These are phyloP conservation scores for Sipha maydis DNA, from an alignment of 2,888 invertebrate genomes.

Conservation along the genomic window DNA sequence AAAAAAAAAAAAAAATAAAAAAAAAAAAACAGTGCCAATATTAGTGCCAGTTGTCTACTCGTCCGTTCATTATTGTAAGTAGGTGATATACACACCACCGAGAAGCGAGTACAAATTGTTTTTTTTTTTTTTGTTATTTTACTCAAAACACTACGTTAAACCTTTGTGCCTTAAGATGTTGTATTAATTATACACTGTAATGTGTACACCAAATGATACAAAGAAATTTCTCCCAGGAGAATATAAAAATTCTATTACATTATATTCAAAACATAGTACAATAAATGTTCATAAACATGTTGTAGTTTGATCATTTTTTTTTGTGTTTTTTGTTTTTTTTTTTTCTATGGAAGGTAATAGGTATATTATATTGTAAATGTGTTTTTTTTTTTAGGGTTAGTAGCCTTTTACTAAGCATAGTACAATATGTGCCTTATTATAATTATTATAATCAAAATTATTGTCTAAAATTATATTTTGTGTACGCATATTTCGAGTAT, in stretches of 20 bases:
- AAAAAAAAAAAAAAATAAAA: constrained; percentile 68
- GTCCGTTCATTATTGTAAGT: not conserved
- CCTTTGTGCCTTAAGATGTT: not conserved
- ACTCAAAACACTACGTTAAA: not conserved
- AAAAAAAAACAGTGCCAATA: not conserved
- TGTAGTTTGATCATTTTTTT: no score
- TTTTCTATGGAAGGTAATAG: not conserved
- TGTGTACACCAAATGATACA: no score
- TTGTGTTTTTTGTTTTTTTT: no score
- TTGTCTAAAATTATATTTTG: not conserved
- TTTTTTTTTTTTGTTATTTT: not conserved
- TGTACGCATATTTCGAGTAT: no score
- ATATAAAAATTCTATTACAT: no score
- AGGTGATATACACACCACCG: not conserved
- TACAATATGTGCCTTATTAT: not conserved
- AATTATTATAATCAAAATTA: not conserved
- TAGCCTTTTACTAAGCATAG: not conserved
- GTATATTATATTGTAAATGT: not conserved
- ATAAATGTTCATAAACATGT: no score
- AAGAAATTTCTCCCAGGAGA: no score
- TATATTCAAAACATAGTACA: no score
- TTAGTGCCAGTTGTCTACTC: not conserved
- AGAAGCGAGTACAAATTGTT: constrained; percentile 18
- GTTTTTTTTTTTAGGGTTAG: not conserved
- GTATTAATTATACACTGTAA: no score